Evolutionary conservation across 2,888 invertebrate species (phyloP).

Genomic region (Cantharis rufa): DNA sequence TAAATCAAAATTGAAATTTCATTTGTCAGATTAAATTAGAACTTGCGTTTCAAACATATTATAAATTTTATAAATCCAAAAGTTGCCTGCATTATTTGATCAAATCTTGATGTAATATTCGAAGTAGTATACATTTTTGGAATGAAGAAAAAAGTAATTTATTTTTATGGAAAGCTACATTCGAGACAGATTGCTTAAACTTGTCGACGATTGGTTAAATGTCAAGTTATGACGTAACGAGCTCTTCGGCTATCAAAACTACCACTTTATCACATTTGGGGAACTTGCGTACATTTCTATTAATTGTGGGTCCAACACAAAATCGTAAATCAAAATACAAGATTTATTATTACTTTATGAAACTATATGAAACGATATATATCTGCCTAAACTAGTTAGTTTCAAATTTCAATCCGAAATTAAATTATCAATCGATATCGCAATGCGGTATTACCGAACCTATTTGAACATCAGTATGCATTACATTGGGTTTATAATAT

Average conservation of each 20-base stretch:
- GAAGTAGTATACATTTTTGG: not conserved
- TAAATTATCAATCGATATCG: slow-evolving; percentile 20
- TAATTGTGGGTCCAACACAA: slow-evolving; percentile 37
- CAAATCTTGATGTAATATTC: not conserved
- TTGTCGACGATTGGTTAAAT: slow-evolving; percentile 35
- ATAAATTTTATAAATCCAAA: not conserved
- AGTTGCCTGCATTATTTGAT: not conserved
- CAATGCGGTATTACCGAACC: slow-evolving; percentile 19
- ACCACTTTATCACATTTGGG: slow-evolving; percentile 40
- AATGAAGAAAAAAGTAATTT: slow-evolving; percentile 33
- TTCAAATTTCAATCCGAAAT: slow-evolving; percentile 6
- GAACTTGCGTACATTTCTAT: slow-evolving; percentile 32
- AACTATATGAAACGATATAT: not conserved
- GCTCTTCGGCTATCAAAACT: slow-evolving; percentile 34
- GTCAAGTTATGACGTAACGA: slow-evolving; percentile 39
- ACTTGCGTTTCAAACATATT: not conserved
- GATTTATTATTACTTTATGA: slow-evolving; percentile 35
- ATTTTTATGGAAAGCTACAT: slow-evolving; percentile 35
- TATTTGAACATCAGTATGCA: slow-evolving; percentile 33
- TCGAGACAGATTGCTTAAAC: slow-evolving; percentile 36
- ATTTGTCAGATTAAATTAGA: not conserved
- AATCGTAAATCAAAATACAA: slow-evolving; percentile 38
- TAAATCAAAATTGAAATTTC: not conserved
- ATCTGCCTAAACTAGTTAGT: not conserved
- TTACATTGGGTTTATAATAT: slow-evolving; percentile 35